A percentile compares a stretch with the other conserved stretches of the same genome.
Conservation (phyloP, 53 echinoderm and acorn worm genomes). For the Arbacia lixula region DNA sequence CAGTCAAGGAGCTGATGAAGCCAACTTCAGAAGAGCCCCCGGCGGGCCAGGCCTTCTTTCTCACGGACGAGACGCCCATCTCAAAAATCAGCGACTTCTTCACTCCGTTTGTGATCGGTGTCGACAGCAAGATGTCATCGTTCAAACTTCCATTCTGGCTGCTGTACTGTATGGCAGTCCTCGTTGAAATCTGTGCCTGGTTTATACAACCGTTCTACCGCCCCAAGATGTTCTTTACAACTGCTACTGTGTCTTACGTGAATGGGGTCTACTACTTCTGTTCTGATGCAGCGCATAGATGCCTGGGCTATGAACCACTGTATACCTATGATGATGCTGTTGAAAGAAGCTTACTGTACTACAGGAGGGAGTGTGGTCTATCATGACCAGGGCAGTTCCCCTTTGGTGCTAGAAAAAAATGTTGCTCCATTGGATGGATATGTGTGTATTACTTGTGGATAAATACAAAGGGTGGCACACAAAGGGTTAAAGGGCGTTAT, state of each 20-base stretch:
- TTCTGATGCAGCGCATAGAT: slow-evolving; percentile 37
- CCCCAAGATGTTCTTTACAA: slow-evolving; percentile 32
- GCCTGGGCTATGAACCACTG: slow-evolving; percentile 63
- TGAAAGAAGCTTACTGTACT: slow-evolving; percentile 55
- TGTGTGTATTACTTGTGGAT: no score
- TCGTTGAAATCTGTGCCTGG: slow-evolving; percentile 60
- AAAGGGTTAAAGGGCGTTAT: no score
- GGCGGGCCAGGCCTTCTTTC: slow-evolving; percentile 65
- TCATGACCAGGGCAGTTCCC: slow-evolving; percentile 18
- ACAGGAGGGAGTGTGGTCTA: slow-evolving; percentile 45
- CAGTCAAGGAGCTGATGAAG: slow-evolving; percentile 49
- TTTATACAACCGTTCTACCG: slow-evolving; percentile 50
- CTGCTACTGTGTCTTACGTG: slow-evolving; percentile 30
- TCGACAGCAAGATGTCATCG: slow-evolving; percentile 35
- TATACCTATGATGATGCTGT: slow-evolving; percentile 62
- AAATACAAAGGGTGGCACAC: no score
- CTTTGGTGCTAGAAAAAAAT: no score
- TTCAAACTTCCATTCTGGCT: slow-evolving; percentile 64
- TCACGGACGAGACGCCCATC: slow-evolving; percentile 73
- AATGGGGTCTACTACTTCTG: slow-evolving; percentile 48
- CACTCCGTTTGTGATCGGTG: slow-evolving; percentile 42
- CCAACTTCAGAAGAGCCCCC: slow-evolving; percentile 1
- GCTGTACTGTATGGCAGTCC: slow-evolving; percentile 53
- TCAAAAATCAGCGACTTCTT: slow-evolving; percentile 50
- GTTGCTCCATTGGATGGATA: no score